Evolutionary conservation across 2,888 invertebrate species (phyloP).

Genomic region (Drosophila villosipedis): DNA sequence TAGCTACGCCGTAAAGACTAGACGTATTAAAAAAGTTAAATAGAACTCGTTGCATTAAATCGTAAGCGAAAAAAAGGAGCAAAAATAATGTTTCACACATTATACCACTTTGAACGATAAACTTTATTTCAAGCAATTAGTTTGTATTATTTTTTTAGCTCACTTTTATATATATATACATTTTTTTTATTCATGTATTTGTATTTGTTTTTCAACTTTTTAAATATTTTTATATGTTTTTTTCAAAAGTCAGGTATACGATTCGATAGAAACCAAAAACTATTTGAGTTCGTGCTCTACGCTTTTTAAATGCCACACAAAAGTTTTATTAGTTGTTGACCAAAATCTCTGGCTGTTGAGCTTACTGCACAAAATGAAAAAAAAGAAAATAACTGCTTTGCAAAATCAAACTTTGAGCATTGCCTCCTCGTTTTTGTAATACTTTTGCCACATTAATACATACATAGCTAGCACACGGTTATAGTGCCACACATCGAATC

Average conservation of each 20-base stretch:
- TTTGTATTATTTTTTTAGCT: constrained; percentile 71
- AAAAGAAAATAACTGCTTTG: neutral
- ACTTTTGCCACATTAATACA: constrained; percentile 20
- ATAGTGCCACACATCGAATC: neutral
- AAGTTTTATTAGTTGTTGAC: constrained; percentile 77
- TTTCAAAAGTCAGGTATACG: constrained; percentile 35
- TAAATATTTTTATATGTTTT: constrained; percentile 64
- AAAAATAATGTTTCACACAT: constrained; percentile 32
- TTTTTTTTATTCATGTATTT: constrained; percentile 15
- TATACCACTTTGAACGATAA: constrained; percentile 59
- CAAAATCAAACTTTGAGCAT: constrained; percentile 42
- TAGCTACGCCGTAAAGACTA: constrained; percentile 27
- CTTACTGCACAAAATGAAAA: constrained; percentile 11
- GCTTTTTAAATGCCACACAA: constrained; percentile 57
- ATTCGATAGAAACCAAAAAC: constrained; percentile 21
- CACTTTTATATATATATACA: constrained; percentile 24
- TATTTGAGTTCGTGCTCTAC: constrained; percentile 36
- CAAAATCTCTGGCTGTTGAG: constrained; percentile 48
- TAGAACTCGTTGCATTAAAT: constrained; percentile 38
- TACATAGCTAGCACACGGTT: neutral
- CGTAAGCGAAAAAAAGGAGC: neutral
- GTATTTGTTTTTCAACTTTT: constrained; percentile 62
- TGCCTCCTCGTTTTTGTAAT: constrained; percentile 34
- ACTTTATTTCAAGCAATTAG: constrained; percentile 76
- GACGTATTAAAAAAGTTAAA: constrained; percentile 53